Evolutionary conservation across 1,140 invertebrate species (phyloP).

Genomic region (Ericerus pela): DNA sequence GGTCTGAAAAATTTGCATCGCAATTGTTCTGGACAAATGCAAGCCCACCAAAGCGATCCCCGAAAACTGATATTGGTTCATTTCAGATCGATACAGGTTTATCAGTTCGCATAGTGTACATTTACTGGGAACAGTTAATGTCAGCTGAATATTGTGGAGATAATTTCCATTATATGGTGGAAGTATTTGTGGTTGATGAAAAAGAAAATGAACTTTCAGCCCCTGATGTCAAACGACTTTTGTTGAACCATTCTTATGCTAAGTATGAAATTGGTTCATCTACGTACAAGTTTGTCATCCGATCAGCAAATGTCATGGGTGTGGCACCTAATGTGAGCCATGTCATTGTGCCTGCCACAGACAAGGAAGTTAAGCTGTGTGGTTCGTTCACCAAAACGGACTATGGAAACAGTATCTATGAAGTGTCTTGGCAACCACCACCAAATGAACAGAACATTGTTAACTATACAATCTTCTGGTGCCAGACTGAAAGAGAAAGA

Average conservation of each 20-base stretch:
- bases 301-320: neutral
- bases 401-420: conserved; percentile 44
- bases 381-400: conserved; percentile 48
- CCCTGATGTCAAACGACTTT: too few relatives aligned
- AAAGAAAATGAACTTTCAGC: neutral
- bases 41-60: conserved; percentile 39
- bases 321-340: neutral
- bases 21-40: conserved; percentile 40
- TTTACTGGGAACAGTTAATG: conserved; percentile 54
- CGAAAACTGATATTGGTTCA: conserved; percentile 44
- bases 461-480: conserved; percentile 61
- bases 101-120: conserved; percentile 38
- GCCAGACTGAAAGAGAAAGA: conserved; percentile 40
- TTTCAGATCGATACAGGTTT: conserved; percentile 39
- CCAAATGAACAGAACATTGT: conserved; percentile 27
- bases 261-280: neutral
- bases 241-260: neutral
- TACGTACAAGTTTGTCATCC: neutral
- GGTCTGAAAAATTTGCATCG: conserved; percentile 45
- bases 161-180: conserved; percentile 34
- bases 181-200: neutral
- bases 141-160: conserved; percentile 42
- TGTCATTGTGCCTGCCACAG: neutral
- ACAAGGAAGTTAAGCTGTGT: conserved; percentile 30
- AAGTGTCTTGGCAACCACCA: conserved; percentile 50